Evolutionary conservation across 2,888 invertebrate genomes (phyloP), one percentile per base, ranked within the genome.

Genomic region (Platycheirus albimanus): DNA sequence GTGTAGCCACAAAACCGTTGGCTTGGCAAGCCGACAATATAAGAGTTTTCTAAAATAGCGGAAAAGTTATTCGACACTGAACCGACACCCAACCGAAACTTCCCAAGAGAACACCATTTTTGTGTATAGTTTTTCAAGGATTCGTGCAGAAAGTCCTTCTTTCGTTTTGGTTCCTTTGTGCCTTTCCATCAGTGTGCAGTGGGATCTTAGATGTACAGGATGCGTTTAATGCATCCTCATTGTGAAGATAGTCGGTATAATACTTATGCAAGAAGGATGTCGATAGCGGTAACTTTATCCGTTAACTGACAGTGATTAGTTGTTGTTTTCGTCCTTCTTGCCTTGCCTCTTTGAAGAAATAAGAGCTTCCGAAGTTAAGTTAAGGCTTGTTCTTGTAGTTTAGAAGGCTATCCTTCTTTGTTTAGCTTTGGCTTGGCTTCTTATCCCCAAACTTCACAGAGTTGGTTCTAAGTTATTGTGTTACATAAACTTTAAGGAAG

Each of bases 251-350:
- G 30, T 10, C 5, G 10, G 43, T n/a, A n/a, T n/a, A 24, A 15
- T 71, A 36, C 54, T 72, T 71, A 72, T 72, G 77, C 70, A 71
- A 70, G 81, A 56, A 71, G 76, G 56, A 71, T 77, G 71, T 77
- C 81, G 81, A 83, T 83, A 81, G 75, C 61, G 61, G 45, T 80
- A 81, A 81, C 71, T 76, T 76, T 71, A 81, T 76, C 76, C 66
- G 71, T 51, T 71, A 77, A 72, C 67, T 83, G 81, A 83, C 81
- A 83, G 72, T 83, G 81, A 81, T 81, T 77, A 83, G 81, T 77
- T 83, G 81, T 69, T 83, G 77, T 56, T 67, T 54, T n/a, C 11
- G n/a, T 19, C n/a, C 5, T 36, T n/a, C n/a, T 54, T 41, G 45
- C 30, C 47, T n/a, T n/a, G n/a, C n/a, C n/a, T n/a, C n/a, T n/a